These are phyloP conservation scores for Catocala fraxini DNA, from an alignment of 2,888 invertebrate species.

Conservation along the genomic window DNA sequence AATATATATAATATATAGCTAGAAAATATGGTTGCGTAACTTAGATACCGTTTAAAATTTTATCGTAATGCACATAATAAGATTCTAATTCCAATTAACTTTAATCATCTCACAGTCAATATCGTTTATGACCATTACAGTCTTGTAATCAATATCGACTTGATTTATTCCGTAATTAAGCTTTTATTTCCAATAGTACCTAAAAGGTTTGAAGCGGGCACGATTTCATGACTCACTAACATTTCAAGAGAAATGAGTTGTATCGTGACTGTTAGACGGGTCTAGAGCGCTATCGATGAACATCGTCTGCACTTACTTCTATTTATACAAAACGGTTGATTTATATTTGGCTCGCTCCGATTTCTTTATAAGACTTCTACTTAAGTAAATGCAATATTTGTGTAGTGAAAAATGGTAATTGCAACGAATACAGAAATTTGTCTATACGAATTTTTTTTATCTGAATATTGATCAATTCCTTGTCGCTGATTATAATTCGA, in stretches of 20 bases:
- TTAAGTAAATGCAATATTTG: too few relatives aligned
- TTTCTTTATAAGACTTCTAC: too few relatives aligned
- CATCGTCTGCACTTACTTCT: slow-evolving; percentile 37
- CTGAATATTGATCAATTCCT: too few relatives aligned
- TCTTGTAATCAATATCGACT: neutral
- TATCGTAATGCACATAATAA: too few relatives aligned
- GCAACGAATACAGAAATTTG: too few relatives aligned
- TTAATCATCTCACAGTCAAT: neutral
- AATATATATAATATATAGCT: too few relatives aligned
- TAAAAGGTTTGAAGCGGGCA: slow-evolving; percentile 29
- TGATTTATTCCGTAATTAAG: slow-evolving; percentile 21
- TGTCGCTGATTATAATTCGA: too few relatives aligned
- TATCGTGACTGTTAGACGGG: slow-evolving; percentile 31
- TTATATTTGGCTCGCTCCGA: too few relatives aligned
- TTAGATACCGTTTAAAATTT: too few relatives aligned
- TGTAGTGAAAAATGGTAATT: too few relatives aligned
- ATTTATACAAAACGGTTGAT: neutral
- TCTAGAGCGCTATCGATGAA: slow-evolving; percentile 10
- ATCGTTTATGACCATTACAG: neutral
- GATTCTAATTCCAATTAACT: neutral
- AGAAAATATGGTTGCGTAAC: too few relatives aligned
- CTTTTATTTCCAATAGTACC: slow-evolving; percentile 31
- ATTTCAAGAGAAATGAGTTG: slow-evolving; percentile 29
- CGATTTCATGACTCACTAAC: slow-evolving; percentile 32
- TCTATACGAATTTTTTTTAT: too few relatives aligned